Conservation (phyloP, 1,140 invertebrate species). For the Drosophila kepulauana region DNA sequence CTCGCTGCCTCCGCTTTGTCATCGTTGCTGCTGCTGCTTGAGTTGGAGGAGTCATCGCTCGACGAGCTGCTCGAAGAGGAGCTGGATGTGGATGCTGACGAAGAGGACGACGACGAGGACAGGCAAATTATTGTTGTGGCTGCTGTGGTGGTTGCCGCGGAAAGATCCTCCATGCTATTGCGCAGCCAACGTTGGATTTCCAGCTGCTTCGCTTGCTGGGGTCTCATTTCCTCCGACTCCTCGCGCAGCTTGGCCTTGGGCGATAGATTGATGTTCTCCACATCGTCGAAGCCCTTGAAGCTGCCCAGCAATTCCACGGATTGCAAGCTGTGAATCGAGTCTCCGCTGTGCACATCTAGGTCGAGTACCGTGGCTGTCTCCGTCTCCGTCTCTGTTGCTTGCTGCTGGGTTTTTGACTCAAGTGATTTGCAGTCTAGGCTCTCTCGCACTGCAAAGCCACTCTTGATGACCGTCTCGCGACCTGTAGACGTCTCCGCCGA, state of each 20-base stretch:
- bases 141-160: background rate
- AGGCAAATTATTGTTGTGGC: conserved; percentile 22
- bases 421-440: background rate
- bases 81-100: conserved; percentile 47
- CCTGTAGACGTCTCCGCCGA: conserved; percentile 11
- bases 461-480: conserved; percentile 71
- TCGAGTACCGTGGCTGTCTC: background rate
- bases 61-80: conserved; percentile 52
- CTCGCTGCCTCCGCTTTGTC: conserved; percentile 18
- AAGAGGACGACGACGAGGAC: conserved; percentile 32
- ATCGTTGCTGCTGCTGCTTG: conserved; percentile 35
- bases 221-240: conserved; percentile 2
- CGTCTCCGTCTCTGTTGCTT: conserved; percentile 3
- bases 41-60: conserved; percentile 37
- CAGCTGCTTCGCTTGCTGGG: conserved; percentile 43
- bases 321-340: conserved; percentile 42
- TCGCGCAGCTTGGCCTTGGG: conserved; percentile 48
- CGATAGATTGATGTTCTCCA: conserved; percentile 66
- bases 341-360: conserved; percentile 9
- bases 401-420: background rate
- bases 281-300: conserved; percentile 71
- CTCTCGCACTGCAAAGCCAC: conserved; percentile 49
- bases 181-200: conserved; percentile 64
- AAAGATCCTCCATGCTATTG: conserved; percentile 41
- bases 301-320: conserved; percentile 58